Evolutionary conservation across 1,140 invertebrate species (phyloP).

Genomic region (Branchinecta lynchi): DNA sequence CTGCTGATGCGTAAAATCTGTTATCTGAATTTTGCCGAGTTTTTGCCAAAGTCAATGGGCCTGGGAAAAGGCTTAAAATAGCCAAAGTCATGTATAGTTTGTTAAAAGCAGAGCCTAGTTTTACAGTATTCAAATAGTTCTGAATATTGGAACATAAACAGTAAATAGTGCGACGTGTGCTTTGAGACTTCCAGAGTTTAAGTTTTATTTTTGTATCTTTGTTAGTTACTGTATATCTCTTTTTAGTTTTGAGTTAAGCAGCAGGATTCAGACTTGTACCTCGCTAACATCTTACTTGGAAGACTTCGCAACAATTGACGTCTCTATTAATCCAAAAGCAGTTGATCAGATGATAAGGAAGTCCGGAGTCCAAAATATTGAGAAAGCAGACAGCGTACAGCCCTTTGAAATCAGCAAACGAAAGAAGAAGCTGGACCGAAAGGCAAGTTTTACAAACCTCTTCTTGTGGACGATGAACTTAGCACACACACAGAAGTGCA

Average conservation of each 20-base stretch:
- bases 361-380: neutral
- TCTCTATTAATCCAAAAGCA: neutral
- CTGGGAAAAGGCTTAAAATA: too few species aligned
- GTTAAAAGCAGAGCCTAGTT: too few species aligned
- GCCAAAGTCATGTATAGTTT: too few species aligned
- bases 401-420: slow-evolving; percentile 1
- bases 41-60: too few species aligned
- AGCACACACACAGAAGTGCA: neutral
- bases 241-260: neutral
- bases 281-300: neutral
- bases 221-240: too few species aligned
- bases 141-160: too few species aligned
- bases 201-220: too few species aligned
- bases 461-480: neutral
- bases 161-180: too few species aligned
- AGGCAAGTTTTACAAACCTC: neutral
- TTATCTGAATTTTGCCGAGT: too few species aligned
- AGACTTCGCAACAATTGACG: neutral
- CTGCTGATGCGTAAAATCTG: too few species aligned
- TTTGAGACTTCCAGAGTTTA: too few species aligned
- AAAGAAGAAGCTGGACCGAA: neutral
- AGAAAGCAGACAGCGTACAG: neutral
- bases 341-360: neutral
- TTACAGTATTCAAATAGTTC: too few species aligned
- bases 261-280: neutral